Evolutionary conservation across 2,888 invertebrate genomes (phyloP), one percentile per base, ranked within the genome.

Genomic region (Charanyca ferruginea): DNA sequence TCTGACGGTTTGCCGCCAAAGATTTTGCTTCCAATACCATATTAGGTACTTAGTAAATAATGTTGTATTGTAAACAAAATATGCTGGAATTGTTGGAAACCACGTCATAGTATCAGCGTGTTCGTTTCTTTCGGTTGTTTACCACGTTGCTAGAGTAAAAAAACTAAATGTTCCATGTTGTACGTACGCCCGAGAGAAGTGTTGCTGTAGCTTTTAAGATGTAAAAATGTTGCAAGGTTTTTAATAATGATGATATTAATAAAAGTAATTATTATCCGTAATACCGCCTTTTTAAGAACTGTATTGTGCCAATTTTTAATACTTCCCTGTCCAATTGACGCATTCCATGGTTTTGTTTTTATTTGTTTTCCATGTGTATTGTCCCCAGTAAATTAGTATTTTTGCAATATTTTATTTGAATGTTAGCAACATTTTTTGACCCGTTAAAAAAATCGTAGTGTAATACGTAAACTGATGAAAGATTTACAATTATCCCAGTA

Each of bases 251-350:
- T 58, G 74, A 80, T 80, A 81, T 77, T 74, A 73, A 81, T 79
- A 77, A 68, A 72, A 71, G 63, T 73, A 64, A 78, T 68, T 69
- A 81, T 77, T 79, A 79, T 71, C 67, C 70, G 65, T 80, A 80
- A 77, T 75, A 86, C 90, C 92, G 91, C 92, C 90, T 90, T 83
- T 75, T 80, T 80, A 82, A 75, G 67, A 85, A 88, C 83, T 86
- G 80, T 86, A 88, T 87, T 91, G 91, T 91, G 91, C 92, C 91
- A 92, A 92, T 90, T 88, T 89, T 89, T 86, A 82, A 85, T 87
- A 81, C 73, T 81, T 75, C 77, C 80, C 77, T 79, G 79, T 82
- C 80, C 81, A 81, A 83, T 83, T 81, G 69, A 87, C 79, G 85
- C 90, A 90, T 91, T 90, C 89, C 91, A 90, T 66, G 70, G 75